phyloP scores from a whole-genome alignment of 2,113 vertebrate species.

The Chrysemys picta region DNA sequence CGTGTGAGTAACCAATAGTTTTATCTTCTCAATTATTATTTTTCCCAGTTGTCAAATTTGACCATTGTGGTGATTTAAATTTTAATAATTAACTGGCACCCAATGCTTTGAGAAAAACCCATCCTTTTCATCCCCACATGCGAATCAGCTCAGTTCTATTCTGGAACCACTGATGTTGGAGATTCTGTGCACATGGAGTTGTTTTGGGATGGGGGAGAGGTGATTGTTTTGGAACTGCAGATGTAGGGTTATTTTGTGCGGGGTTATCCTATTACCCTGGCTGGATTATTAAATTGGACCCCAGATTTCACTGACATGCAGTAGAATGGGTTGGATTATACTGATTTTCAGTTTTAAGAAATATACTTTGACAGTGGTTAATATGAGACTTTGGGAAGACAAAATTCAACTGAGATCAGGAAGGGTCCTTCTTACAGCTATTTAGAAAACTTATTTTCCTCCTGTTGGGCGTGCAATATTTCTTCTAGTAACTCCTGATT shows the following conservation, averaged over 20 bases:
- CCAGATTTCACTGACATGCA: background rate
- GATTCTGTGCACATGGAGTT: background rate
- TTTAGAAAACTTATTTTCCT: background rate
- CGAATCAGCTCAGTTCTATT: background rate
- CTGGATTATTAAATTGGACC: background rate
- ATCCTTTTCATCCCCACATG: background rate
- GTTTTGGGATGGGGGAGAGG: fast-evolving
- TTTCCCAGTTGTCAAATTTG: background rate
- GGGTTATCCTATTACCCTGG: background rate
- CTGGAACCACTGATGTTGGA: background rate
- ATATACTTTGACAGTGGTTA: slow-evolving; percentile 15
- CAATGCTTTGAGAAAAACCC: background rate
- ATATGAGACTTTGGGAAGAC: background rate
- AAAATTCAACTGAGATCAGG: fast-evolving
- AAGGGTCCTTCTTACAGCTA: background rate
- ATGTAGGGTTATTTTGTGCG: background rate
- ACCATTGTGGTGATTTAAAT: background rate
- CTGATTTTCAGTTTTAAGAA: background rate
- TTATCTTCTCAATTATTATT: background rate
- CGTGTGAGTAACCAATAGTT: background rate
- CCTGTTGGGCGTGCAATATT: background rate
- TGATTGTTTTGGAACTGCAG: background rate
- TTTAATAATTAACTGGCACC: background rate
- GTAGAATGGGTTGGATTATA: background rate
- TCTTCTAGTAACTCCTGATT: background rate